Evolutionary conservation across 2,113 vertebrate genomes (phyloP), one percentile per base, ranked within the genome.

Genomic region (Lates calcarifer): DNA sequence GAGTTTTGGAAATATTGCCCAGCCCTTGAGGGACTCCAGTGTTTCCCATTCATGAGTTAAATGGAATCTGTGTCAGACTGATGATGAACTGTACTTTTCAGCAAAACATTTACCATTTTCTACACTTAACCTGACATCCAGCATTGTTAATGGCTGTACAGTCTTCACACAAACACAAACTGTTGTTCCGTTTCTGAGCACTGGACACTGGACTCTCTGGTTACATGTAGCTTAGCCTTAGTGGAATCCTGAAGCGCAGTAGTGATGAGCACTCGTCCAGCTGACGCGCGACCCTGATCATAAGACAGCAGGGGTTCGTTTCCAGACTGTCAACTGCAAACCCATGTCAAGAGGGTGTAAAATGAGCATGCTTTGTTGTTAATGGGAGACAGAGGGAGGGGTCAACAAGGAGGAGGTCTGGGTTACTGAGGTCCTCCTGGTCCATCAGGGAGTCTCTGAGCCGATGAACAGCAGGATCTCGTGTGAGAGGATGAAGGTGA

Each of bases 401-500:
- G 33, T 29, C 1, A 20, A 51, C 5, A 28, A 51, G 43, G 29
- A 65, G 35, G 45, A 28, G 65, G 28, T 22, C 1, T 4, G 45
- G 12, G 13, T 47, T 43, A 31, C 18, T 14, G 20, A 64, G 65
- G 74, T 53, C 37, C 37, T 78, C 37, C 22, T 1, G 22, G 18
- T 74, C 51, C 22, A 47, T 97, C 92, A 97, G 0, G 94, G 95
- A 53, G 90, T 91, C 88, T 97, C 96, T 58, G 95, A 96, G 55
- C 95, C 96, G 78, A 96, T 90, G 61, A 97, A 71, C 62, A 94
- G 74, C 77, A 95, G 82, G 49, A 99, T 90, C 96, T 99, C 97
- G 9, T 99, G 97, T 28, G 96, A 97, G 69, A 97, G 94, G 85
- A 99, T 96, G 80, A 99, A 99, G 29, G 96, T 98, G 90, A 99